Evolutionary conservation across 2,888 invertebrate genomes (phyloP).

Genomic region (Alloscopus bannaensis): DNA sequence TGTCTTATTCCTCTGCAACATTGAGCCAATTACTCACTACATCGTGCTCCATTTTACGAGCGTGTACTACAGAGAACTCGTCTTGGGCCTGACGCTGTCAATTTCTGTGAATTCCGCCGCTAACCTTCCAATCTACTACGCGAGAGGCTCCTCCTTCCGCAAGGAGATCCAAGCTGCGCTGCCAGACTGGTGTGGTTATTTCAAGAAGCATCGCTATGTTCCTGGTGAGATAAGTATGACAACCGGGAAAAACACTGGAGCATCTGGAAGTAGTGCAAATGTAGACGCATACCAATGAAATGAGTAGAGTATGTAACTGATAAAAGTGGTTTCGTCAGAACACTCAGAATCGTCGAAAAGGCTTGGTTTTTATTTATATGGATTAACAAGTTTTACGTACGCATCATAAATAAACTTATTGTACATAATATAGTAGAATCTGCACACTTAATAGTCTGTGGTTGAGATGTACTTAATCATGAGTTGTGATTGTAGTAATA

Average conservation of each 20-base stretch:
- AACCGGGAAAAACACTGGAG: background rate
- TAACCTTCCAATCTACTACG: slow-evolving; percentile 38
- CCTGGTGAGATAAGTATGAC: background rate
- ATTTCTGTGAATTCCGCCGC: slow-evolving; percentile 19
- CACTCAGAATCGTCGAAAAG: slow-evolving; percentile 37
- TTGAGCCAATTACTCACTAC: slow-evolving; percentile 28
- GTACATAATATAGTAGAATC: no score
- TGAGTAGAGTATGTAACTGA: no score
- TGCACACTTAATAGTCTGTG: no score
- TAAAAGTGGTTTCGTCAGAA: no score
- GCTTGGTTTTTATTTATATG: slow-evolving; percentile 20
- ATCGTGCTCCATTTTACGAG: background rate
- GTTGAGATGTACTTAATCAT: no score
- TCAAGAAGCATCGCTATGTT: background rate
- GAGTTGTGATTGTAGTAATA: no score
- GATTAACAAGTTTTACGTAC: slow-evolving; percentile 2
- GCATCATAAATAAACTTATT: slow-evolving; percentile 3
- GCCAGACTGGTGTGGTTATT: slow-evolving; percentile 5
- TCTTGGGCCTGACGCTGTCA: slow-evolving; percentile 12
- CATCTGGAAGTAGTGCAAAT: slow-evolving; percentile 10
- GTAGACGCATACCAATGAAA: background rate
- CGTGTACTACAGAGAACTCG: slow-evolving; percentile 33
- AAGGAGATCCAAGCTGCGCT: slow-evolving; percentile 19
- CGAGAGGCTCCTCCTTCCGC: slow-evolving; percentile 15
- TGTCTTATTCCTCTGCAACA: slow-evolving; percentile 28